These are phyloP conservation scores for Lepidostoma basale DNA, from an alignment of 1,140 invertebrate species.

Conservation along the genomic window DNA sequence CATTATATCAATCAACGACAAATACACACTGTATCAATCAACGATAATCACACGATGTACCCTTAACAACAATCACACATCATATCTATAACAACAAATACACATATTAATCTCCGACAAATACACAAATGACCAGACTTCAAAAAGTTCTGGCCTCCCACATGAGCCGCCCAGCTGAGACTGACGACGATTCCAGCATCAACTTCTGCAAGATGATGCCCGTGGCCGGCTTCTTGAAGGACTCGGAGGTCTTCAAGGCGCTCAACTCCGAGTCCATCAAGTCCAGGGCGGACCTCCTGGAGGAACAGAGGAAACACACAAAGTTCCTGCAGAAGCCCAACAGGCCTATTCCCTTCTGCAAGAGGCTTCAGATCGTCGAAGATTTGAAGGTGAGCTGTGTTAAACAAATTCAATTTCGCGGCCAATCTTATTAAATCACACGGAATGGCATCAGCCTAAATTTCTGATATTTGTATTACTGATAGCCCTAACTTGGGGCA, in stretches of 20 bases:
- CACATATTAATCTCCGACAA: background rate
- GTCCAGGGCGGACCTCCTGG: constrained; percentile 57
- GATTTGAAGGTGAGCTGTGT: constrained; percentile 10
- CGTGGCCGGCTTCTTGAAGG: constrained; percentile 65
- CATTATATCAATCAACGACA: too few species aligned
- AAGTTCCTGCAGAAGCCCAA: constrained; percentile 74
- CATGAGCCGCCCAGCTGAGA: constrained; percentile 49
- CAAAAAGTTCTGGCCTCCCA: constrained; percentile 51
- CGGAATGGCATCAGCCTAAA: too few species aligned
- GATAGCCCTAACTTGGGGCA: too few species aligned
- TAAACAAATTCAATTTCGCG: too few species aligned
- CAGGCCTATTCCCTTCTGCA: constrained; percentile 62
- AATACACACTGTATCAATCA: too few species aligned
- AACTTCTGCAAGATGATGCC: constrained; percentile 68
- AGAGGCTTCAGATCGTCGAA: constrained; percentile 9
- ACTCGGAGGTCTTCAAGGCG: constrained; percentile 72
- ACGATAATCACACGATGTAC: too few species aligned
- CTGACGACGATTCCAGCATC: constrained; percentile 62
- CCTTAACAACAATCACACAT: too few species aligned
- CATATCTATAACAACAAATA: too few species aligned
- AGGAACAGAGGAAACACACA: constrained; percentile 65
- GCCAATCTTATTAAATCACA: too few species aligned
- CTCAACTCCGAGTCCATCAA: constrained; percentile 63
- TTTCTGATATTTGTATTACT: too few species aligned
- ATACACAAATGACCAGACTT: constrained; percentile 46